These are phyloP conservation scores for Coptotermes formosanus DNA, from an alignment of 1,140 invertebrate species.

Conservation along the genomic window DNA sequence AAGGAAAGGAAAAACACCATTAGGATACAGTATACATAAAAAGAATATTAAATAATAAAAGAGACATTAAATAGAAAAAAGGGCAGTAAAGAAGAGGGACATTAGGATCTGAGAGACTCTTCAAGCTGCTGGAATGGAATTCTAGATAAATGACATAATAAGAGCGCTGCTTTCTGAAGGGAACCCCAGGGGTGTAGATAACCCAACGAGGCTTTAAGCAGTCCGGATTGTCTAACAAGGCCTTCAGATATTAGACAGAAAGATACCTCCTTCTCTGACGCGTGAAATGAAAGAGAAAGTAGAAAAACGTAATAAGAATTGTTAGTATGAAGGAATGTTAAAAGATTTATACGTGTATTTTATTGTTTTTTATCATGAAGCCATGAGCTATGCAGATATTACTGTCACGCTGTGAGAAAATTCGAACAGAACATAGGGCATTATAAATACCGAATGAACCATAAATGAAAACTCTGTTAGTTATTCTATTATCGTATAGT, in stretches of 20 bases:
- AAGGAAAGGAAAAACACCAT: not conserved
- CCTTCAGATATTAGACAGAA: not conserved
- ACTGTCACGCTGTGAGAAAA: no score
- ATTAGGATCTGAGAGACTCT: not conserved
- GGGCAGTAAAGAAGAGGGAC: not conserved
- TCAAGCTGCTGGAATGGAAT: not conserved
- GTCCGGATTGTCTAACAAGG: not conserved
- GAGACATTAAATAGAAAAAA: not conserved
- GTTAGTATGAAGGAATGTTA: no score
- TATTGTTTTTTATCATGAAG: no score
- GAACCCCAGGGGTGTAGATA: not conserved
- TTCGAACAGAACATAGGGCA: no score
- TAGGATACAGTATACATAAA: not conserved
- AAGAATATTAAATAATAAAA: conserved; percentile 20
- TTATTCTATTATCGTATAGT: no score
- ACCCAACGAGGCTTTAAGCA: not conserved
- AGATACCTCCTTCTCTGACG: not conserved
- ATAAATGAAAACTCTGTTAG: no score
- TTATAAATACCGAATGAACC: no score
- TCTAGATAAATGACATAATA: not conserved
- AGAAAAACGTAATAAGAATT: not conserved
- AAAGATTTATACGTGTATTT: no score
- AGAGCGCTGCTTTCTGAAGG: not conserved
- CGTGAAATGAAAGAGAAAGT: not conserved
- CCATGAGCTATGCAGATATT: no score